A percentile compares a stretch with the other conserved stretches of the same genome.
Evolutionary conservation across 2,888 invertebrate genomes (phyloP).

Genomic region (Sminthurides aquaticus): DNA sequence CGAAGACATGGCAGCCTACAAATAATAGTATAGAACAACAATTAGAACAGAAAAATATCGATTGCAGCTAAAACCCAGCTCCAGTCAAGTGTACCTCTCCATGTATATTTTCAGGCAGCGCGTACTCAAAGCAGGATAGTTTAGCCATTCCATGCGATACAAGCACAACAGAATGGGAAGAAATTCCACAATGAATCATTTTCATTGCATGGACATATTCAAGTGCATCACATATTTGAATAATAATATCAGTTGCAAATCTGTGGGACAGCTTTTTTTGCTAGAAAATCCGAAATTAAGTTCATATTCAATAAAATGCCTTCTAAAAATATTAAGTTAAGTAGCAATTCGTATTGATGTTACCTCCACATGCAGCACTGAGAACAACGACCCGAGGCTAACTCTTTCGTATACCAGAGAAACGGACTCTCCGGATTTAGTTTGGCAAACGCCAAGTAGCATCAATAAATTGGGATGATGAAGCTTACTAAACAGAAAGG

Average conservation of each 20-base stretch:
- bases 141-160: constrained; percentile 47
- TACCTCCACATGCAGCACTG: constrained; percentile 45
- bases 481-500: constrained; percentile 36
- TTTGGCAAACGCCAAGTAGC: constrained; percentile 49
- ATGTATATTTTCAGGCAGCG: constrained; percentile 21
- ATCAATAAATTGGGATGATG: constrained; percentile 45
- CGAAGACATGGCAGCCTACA: constrained; percentile 11
- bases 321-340: no score
- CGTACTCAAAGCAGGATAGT: constrained; percentile 49
- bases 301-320: no score
- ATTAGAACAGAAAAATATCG: no score
- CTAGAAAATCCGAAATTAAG: constrained; percentile 5
- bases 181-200: constrained; percentile 48
- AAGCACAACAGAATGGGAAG: constrained; percentile 49
- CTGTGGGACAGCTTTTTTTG: constrained; percentile 24
- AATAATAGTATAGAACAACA: no score
- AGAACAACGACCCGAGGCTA: constrained; percentile 48
- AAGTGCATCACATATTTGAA: constrained; percentile 48
- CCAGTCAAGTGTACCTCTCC: constrained; percentile 18
- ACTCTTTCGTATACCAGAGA: constrained; percentile 49
- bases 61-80: background rate
- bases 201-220: constrained; percentile 48
- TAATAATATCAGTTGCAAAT: constrained; percentile 26
- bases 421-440: constrained; percentile 46
- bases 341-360: no score